phyloP scores from a whole-genome alignment of 2,113 vertebrate species.

The Melospiza melodia region DNA sequence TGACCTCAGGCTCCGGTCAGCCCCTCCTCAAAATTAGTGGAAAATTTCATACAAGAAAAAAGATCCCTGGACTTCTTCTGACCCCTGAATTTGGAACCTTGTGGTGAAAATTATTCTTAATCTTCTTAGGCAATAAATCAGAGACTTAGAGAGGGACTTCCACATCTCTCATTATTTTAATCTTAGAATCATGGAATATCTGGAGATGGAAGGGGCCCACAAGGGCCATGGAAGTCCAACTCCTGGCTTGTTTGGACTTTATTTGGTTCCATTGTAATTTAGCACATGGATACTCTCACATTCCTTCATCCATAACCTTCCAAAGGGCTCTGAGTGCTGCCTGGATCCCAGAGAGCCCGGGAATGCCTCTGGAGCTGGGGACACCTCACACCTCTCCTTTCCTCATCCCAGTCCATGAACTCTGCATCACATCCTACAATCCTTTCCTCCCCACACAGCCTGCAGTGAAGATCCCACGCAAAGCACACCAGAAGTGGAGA shows the following conservation, averaged over 20 bases:
- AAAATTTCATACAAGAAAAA: neutral
- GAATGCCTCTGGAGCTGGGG: neutral
- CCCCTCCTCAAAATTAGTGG: neutral
- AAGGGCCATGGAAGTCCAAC: neutral
- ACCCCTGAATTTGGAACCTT: neutral
- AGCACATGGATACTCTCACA: accelerated
- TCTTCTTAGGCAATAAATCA: neutral
- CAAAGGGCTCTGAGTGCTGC: neutral
- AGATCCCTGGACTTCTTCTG: neutral
- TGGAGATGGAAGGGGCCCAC: neutral
- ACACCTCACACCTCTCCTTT: neutral
- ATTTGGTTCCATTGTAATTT: neutral
- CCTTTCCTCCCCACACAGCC: neutral
- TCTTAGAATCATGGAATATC: accelerated
- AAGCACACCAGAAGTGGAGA: neutral
- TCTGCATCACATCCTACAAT: neutral
- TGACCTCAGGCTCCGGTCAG: neutral
- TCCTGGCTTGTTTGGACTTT: accelerated
- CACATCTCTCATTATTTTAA: neutral
- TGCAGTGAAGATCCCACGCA: neutral
- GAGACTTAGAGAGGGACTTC: neutral
- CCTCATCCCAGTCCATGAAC: neutral
- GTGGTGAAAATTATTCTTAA: neutral
- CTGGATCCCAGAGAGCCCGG: neutral
- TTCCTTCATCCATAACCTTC: neutral